Base-by-base conservation (phyloP, 2,797 vertebrate species). In the Ctenochaetus hawaiiensis region DNA sequence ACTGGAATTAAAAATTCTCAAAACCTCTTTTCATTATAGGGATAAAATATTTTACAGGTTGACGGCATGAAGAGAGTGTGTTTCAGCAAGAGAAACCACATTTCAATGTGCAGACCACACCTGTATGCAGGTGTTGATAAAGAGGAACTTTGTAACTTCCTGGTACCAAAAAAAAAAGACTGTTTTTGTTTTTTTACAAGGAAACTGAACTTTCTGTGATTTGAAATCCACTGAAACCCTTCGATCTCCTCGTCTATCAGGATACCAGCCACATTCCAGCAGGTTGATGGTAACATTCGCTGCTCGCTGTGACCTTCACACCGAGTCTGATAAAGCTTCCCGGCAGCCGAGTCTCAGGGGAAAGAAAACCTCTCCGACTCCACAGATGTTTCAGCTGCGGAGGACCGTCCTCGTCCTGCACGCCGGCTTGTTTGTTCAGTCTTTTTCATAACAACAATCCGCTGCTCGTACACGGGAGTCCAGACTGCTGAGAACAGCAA, bases 401-500 rank as follows among this genome's bases (percentile, higher is more conserved):
- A 45, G 54, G 20, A 49, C 1, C 3, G 17, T 5, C n/a, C 56
- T 56, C 9, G 5, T 49, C 64, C 45, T 49, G 18, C 14, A 9
- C 11, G 43, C 17, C 16, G 13, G 20, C 44, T 58, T 83, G 80
- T 92, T 87, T 89, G 65, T 80, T 78, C 20, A 81, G 75, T 67
- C 74, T 78, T 77, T 83, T 62, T 78, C 78, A 91, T 87, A 93
- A 93, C 92, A 93, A 52, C 62, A 41, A 77, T 58, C 16, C 12
- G 13, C 51, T 11, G 74, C 51, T 66, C 44, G n/a, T 23, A 22
- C 66, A 49, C 61, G 45, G 67, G 52, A 62, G 16, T 0, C 14
- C 75, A 83, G 84, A 89, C 73, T 72, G 91, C 89, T 89, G 91
- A 88, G 75, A 63, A 77, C 80, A 89, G 88, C 90, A 89, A 3